Evolutionary conservation across 2,113 vertebrate genomes (phyloP), one percentile per base, ranked within the genome.

Genomic region (Heteronetta atricapilla): DNA sequence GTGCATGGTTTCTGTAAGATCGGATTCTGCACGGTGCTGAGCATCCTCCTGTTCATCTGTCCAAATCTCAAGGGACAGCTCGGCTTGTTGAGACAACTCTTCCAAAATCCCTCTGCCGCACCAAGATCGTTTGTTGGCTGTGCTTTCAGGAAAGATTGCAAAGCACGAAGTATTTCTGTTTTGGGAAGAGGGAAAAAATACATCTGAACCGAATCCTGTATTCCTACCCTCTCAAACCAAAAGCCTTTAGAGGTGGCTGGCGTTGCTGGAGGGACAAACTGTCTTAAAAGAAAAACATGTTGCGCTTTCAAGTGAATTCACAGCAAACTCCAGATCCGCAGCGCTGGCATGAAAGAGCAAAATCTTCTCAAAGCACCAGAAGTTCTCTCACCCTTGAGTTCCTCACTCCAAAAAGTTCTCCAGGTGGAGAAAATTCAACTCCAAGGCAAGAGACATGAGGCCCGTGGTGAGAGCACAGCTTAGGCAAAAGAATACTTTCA

Each of bases 401-500:
- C 36, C 77, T 26, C 55, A 44, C 28, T 6, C 25, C 20, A 31
- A 18, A 28, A 34, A 80, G 10, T 6, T 23, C 62, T 58, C 10
- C 53, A 48, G 21, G 11, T 7, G 25, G 31, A 64, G 28, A 40
- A 59, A 64, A 53, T 0, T 1, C 3, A 84, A 34, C 8, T 38
- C 0, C 13, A 64, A 70, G 20, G 6, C 26, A 33, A n/a, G 40
- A 6, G 40, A 8, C 0, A 28, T 31, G 12, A 84, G 40, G 17
- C 20, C 2, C 8, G 0, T 1, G 26, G 40, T 5, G 36, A 26
- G 46, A 67, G 25, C 55, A 7, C 0, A 20, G 67, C 55, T 84
- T 31, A 12, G 64, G 44, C 3, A 69, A 33, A 33, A 13, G 0
- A 10, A 7, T 7, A 8, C 3, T 10, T 40, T 63, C 66, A 22